phyloP scores from a whole-genome alignment of 1,140 invertebrate genomes.

The Heliconius hermathena region DNA sequence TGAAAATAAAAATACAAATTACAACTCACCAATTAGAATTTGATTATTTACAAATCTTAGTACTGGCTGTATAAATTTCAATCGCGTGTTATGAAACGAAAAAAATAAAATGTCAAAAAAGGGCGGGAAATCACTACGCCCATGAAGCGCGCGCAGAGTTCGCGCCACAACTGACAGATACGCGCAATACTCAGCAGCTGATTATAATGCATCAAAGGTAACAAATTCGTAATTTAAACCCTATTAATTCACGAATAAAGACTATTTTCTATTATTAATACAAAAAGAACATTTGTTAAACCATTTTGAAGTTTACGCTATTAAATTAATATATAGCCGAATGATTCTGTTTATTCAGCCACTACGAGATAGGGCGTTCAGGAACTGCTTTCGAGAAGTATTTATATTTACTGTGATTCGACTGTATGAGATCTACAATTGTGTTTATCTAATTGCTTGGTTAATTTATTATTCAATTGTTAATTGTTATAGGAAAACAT shows the following conservation, averaged over 20 bases:
- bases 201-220: conserved; percentile 34
- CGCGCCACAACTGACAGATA: conserved; percentile 65
- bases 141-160: conserved; percentile 56
- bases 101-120: conserved; percentile 34
- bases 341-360: conserved; percentile 12
- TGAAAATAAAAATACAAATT: background rate
- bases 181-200: conserved; percentile 50
- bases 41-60: background rate
- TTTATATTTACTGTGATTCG: conserved; percentile 31
- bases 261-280: background rate
- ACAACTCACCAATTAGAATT: background rate
- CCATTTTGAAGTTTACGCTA: conserved; percentile 25
- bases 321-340: conserved; percentile 11
- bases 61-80: background rate
- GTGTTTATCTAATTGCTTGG: background rate
- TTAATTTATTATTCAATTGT: background rate
- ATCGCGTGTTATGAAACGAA: conserved; percentile 31
- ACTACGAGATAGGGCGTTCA: conserved; percentile 16
- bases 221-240: conserved; percentile 18
- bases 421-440: conserved; percentile 1
- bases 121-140: conserved; percentile 45
- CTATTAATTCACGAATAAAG: background rate
- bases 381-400: conserved; percentile 24
- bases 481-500: conserved; percentile 1
- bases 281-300: conserved; percentile 5